These are phyloP conservation scores for Allobates femoralis DNA, from an alignment of 2,797 vertebrate genomes.

Conservation along the genomic window DNA sequence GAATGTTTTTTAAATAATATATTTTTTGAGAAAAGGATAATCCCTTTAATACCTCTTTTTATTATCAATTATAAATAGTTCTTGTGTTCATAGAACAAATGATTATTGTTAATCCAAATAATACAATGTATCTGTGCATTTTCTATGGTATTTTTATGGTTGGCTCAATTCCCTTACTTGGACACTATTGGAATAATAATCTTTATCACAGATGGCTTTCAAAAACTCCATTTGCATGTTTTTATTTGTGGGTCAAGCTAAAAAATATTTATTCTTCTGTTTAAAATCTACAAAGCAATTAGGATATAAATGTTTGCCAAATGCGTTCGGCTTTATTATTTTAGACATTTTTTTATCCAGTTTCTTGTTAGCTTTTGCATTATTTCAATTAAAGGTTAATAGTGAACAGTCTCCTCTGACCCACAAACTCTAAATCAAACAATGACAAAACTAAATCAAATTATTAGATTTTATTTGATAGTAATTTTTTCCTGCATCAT, in stretches of 20 bases:
- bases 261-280: conserved; percentile 22
- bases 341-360: conserved; percentile 1
- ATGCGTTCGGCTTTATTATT: neutral
- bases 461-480: conserved; percentile 10
- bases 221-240: conserved; percentile 3
- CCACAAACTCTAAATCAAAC: conserved; percentile 19
- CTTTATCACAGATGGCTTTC: neutral
- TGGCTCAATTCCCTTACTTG: neutral
- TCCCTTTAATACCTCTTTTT: neutral
- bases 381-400: conserved; percentile 15
- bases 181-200: neutral
- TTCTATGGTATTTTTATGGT: neutral
- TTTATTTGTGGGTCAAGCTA: neutral
- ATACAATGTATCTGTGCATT: neutral
- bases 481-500: conserved; percentile 9
- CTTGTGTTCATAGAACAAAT: neutral
- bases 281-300: conserved; percentile 7
- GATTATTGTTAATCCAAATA: neutral
- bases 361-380: neutral
- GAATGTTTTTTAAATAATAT: too few species aligned
- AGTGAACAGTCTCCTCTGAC: neutral
- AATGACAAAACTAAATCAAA: conserved; percentile 17
- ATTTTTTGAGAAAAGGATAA: too few species aligned
- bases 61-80: neutral
- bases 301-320: neutral